These are phyloP conservation scores for Pterostichus madidus DNA, from an alignment of 2,888 invertebrate genomes.

Conservation along the genomic window DNA sequence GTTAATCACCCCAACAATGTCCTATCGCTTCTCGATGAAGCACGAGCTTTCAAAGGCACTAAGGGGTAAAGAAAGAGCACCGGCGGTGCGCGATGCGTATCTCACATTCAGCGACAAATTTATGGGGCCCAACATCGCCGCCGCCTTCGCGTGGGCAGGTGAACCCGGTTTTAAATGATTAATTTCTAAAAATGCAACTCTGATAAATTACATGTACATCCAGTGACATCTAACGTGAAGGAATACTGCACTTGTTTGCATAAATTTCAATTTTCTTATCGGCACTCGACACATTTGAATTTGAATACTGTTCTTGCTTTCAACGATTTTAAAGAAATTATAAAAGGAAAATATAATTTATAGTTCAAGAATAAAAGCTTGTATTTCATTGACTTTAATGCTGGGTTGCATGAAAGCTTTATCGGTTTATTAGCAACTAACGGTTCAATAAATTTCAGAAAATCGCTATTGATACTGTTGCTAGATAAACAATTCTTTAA, in stretches of 20 bases:
- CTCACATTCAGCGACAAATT: constrained; percentile 41
- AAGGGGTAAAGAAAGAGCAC: neutral
- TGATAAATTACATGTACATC: constrained; percentile 34
- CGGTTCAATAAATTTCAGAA: too few relatives aligned
- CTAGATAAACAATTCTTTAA: too few relatives aligned
- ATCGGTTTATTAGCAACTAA: too few relatives aligned
- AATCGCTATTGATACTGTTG: too few relatives aligned
- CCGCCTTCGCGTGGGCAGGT: constrained; percentile 41
- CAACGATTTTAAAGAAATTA: neutral
- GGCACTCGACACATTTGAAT: neutral
- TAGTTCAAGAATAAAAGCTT: too few relatives aligned
- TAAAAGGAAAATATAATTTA: too few relatives aligned
- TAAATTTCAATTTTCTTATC: constrained; percentile 44
- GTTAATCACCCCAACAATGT: too few relatives aligned
- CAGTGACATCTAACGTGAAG: constrained; percentile 25
- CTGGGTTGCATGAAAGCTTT: too few relatives aligned
- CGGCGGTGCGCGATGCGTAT: constrained; percentile 15
- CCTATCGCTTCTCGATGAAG: too few relatives aligned
- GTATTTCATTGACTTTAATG: too few relatives aligned
- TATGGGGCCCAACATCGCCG: constrained; percentile 9
- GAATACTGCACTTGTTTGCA: constrained; percentile 30
- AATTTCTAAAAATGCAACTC: constrained; percentile 30
- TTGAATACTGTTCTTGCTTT: neutral
- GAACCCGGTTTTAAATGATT: constrained; percentile 40
- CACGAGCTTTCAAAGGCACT: neutral